phyloP scores from a whole-genome alignment of 2,797 vertebrate genomes.

The Enteromius paludinosus region DNA sequence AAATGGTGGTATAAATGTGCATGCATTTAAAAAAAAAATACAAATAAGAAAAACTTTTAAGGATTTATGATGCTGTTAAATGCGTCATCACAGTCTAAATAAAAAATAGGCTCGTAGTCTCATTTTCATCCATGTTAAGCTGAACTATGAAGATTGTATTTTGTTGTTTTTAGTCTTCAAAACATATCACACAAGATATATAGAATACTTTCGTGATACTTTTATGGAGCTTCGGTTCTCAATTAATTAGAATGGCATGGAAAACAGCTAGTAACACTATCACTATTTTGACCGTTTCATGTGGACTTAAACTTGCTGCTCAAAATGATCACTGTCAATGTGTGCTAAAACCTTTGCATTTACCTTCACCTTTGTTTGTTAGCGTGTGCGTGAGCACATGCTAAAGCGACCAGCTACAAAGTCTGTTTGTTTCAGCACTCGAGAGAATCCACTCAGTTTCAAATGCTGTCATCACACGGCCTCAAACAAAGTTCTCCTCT shows the following conservation, averaged over 20 bases:
- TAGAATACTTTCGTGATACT: neutral
- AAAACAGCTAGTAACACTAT: neutral
- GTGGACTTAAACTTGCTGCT: neutral
- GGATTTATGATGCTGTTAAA: too few relatives aligned
- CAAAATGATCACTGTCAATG: neutral
- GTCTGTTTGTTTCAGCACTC: slow-evolving; percentile 16
- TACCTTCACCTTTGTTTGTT: neutral
- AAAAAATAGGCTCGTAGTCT: neutral
- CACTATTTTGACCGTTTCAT: neutral
- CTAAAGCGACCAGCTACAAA: neutral
- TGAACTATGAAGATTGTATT: neutral
- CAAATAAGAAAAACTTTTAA: too few relatives aligned
- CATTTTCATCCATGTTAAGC: neutral
- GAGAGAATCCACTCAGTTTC: slow-evolving; percentile 24
- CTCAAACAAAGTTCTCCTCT: slow-evolving; percentile 38
- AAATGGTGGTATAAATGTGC: too few relatives aligned
- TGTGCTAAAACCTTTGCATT: neutral
- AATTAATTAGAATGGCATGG: neutral
- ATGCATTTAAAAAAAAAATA: too few relatives aligned
- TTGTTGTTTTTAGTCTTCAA: neutral
- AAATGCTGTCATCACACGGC: slow-evolving; percentile 26
- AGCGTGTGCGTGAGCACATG: neutral
- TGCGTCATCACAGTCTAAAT: too few relatives aligned
- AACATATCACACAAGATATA: neutral
- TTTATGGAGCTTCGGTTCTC: neutral